A percentile compares a stretch with the other conserved stretches of the same genome.
Conservation (phyloP, 2,113 vertebrate genomes). For the Clupea harengus region DNA sequence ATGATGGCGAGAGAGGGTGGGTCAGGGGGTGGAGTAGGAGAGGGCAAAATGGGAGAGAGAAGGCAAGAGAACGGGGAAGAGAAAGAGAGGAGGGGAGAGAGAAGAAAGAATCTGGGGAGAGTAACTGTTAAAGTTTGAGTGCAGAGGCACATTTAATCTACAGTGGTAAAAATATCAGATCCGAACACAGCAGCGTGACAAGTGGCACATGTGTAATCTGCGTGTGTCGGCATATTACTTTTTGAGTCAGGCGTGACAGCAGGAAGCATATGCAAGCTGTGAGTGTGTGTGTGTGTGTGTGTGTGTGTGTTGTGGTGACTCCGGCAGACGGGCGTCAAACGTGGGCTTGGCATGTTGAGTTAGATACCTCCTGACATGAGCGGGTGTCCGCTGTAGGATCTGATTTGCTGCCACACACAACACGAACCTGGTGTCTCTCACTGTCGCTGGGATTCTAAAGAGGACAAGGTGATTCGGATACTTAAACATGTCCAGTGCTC, state of each 20-base stretch:
- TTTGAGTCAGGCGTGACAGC: neutral
- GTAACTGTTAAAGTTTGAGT: neutral
- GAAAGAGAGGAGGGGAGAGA: neutral
- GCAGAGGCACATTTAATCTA: neutral
- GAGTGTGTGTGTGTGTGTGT: neutral
- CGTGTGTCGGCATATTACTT: neutral
- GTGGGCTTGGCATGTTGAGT: slow-evolving; percentile 5
- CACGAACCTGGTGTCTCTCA: neutral
- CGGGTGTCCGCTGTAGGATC: slow-evolving; percentile 1
- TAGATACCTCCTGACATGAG: neutral
- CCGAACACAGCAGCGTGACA: neutral
- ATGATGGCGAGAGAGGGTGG: neutral
- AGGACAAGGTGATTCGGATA: neutral
- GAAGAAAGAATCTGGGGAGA: neutral
- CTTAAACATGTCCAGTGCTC: neutral
- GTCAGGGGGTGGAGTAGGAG: neutral
- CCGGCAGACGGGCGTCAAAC: neutral
- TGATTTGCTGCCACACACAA: neutral
- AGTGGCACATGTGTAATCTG: neutral
- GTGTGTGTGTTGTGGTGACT: slow-evolving; percentile 45
- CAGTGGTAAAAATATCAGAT: neutral
- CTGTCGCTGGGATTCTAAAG: neutral
- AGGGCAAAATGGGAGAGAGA: too few species aligned
- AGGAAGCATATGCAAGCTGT: neutral
- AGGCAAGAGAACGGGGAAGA: neutral